Evolutionary conservation across 2,113 vertebrate species (phyloP).

Genomic region (Psittacula cyanocephala): DNA sequence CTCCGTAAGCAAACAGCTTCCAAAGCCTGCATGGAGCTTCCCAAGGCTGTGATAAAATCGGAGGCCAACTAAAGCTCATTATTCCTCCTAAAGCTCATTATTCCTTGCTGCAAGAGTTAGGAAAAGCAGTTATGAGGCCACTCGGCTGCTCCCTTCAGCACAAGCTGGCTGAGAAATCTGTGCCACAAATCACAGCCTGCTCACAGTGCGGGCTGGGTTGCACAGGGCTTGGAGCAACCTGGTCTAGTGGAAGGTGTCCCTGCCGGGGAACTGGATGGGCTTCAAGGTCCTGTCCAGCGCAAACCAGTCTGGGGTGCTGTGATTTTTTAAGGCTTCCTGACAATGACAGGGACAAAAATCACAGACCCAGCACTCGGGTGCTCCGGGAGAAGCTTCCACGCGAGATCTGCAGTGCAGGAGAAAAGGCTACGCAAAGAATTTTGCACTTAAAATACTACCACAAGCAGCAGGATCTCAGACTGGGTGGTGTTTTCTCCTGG

Average conservation of each 20-base stretch:
- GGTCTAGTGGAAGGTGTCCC: too few species aligned
- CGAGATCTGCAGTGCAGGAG: background rate
- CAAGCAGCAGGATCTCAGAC: background rate
- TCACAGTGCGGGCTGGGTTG: background rate
- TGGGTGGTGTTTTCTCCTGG: background rate
- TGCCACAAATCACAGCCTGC: background rate
- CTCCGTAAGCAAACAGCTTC: background rate
- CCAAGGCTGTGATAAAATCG: fast-evolving
- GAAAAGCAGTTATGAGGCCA: background rate
- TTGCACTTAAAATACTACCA: background rate
- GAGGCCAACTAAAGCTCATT: background rate
- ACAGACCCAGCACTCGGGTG: background rate
- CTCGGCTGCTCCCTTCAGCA: fast-evolving
- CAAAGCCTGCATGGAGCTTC: fast-evolving
- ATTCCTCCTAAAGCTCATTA: background rate
- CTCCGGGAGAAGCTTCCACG: background rate
- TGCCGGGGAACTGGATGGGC: background rate
- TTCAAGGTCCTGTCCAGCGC: background rate
- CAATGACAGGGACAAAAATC: background rate
- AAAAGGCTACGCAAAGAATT: fast-evolving
- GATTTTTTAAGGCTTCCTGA: background rate
- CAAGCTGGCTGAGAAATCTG: background rate
- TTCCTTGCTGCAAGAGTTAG: background rate
- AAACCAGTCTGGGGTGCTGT: background rate
- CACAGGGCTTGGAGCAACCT: background rate